These are phyloP conservation scores for Hystrix brachyura DNA, from an alignment of 2,113 vertebrate species.

Conservation along the genomic window DNA sequence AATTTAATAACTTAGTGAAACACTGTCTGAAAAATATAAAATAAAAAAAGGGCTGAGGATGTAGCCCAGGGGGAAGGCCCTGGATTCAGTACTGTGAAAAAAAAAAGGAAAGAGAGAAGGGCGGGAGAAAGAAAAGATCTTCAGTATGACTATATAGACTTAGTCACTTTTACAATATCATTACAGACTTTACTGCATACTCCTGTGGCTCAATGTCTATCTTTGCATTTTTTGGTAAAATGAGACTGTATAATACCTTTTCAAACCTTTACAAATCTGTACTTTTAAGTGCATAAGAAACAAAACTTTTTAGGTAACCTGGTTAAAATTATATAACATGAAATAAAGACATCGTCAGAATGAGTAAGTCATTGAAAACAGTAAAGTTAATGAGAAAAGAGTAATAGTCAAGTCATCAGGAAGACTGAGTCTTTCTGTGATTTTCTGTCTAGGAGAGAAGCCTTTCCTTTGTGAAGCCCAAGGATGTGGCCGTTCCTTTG, in stretches of 20 bases:
- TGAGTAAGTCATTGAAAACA: slow-evolving; percentile 6
- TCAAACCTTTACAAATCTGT: slow-evolving; percentile 31
- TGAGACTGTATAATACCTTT: neutral
- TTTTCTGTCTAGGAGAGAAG: slow-evolving; percentile 93
- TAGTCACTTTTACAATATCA: neutral
- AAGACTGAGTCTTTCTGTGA: slow-evolving; percentile 51
- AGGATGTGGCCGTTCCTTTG: slow-evolving; percentile 97
- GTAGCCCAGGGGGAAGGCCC: neutral
- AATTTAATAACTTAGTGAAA: neutral
- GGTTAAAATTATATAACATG: neutral
- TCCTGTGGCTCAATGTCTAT: neutral
- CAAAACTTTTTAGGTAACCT: neutral
- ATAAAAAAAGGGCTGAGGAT: neutral
- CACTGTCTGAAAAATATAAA: neutral
- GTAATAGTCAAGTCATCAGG: neutral
- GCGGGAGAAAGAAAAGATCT: neutral
- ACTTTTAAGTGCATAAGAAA: slow-evolving; percentile 25
- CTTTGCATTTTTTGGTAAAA: slow-evolving; percentile 47
- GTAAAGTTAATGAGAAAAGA: neutral
- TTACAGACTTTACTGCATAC: slow-evolving; percentile 15
- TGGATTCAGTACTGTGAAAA: neutral
- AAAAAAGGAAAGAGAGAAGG: neutral
- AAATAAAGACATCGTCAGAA: slow-evolving; percentile 47
- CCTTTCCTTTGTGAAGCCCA: slow-evolving; percentile 97
- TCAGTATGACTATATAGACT: neutral